Conservation (phyloP, 2,888 invertebrate species). For the Phorcus lineatus region DNA sequence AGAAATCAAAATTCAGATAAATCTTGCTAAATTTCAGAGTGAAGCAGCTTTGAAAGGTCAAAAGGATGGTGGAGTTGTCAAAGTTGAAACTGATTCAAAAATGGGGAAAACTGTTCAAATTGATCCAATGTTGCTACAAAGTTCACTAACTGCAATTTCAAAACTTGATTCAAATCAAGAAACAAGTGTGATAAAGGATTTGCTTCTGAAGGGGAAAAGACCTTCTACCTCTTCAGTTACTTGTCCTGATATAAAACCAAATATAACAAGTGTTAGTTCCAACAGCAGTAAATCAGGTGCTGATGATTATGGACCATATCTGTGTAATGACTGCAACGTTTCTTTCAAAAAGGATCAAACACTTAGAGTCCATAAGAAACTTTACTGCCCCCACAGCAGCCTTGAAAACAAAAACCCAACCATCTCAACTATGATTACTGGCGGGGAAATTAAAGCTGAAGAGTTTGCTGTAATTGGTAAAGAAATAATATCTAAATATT, state of each 20-base stretch:
- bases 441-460: constrained; percentile 9
- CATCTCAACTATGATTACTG: neutral
- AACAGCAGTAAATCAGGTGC: neutral
- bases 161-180: constrained; percentile 78
- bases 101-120: constrained; percentile 25
- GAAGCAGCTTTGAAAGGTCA: constrained; percentile 23
- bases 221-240: neutral
- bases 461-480: constrained; percentile 26
- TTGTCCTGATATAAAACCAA: neutral
- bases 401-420: neutral
- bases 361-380: constrained; percentile 86
- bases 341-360: constrained; percentile 88
- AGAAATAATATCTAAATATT: constrained; percentile 31
- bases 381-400: constrained; percentile 80
- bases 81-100: neutral
- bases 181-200: constrained; percentile 83
- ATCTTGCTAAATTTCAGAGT: constrained; percentile 41
- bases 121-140: neutral
- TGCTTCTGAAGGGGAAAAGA: constrained; percentile 80
- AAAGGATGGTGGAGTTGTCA: neutral
- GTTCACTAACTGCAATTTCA: neutral
- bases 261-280: no score
- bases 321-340: constrained; percentile 86
- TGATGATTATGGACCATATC: constrained; percentile 36
- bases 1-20: constrained; percentile 65